Conservation (phyloP, 2,797 vertebrate genomes). For the Diplodus puntazzo region DNA sequence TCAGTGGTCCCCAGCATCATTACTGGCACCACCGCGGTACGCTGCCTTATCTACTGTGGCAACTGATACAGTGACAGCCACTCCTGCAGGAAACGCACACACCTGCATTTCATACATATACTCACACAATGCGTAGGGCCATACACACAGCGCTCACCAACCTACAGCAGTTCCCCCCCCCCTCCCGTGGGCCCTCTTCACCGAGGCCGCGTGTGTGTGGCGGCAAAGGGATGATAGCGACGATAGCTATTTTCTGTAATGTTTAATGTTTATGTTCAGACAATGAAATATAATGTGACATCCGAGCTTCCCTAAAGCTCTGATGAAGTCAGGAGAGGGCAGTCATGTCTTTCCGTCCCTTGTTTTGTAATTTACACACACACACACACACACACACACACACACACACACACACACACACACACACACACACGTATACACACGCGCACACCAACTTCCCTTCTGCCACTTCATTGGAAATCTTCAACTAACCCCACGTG, state of each 20-base stretch:
- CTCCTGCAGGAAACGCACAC: conserved; percentile 65
- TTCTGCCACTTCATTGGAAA: conserved; percentile 62
- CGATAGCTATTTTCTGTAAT: conserved; percentile 50
- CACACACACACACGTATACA: too few species aligned
- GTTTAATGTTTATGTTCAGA: conserved; percentile 62
- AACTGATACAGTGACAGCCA: conserved; percentile 77
- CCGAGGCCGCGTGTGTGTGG: conserved; percentile 33
- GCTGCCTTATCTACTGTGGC: conserved; percentile 77
- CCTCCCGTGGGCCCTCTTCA: conserved; percentile 37
- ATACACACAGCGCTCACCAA: conserved; percentile 36
- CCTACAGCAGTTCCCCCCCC: conserved; percentile 29
- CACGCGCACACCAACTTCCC: conserved; percentile 14
- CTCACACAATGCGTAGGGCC: conserved; percentile 21
- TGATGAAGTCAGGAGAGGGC: conserved; percentile 71
- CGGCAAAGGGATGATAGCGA: conserved; percentile 45
- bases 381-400: not conserved
- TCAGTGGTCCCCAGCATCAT: conserved; percentile 81
- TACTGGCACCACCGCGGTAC: conserved; percentile 66
- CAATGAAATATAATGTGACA: conserved; percentile 61
- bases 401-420: conserved; percentile 11
- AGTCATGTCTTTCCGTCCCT: conserved; percentile 63
- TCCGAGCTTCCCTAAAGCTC: conserved; percentile 45
- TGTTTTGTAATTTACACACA: conserved; percentile 42
- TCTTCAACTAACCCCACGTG: conserved; percentile 67
- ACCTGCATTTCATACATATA: conserved; percentile 31